A percentile compares a stretch with the other conserved stretches of the same genome.
These are phyloP conservation scores for Enteromius radiatus DNA, from an alignment of 2,797 vertebrate genomes.

Conservation along the genomic window DNA sequence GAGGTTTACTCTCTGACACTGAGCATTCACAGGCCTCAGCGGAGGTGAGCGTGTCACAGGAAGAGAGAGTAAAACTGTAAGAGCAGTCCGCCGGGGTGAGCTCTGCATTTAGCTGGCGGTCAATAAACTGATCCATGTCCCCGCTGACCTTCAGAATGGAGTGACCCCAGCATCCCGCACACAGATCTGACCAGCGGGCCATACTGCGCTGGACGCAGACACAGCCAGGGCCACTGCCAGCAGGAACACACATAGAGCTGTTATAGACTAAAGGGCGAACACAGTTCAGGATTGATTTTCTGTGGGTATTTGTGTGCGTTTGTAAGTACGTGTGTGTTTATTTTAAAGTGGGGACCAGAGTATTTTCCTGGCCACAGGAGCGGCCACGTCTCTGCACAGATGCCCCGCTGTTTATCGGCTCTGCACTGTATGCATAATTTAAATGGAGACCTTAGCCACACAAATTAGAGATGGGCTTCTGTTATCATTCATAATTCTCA, in stretches of 20 bases:
- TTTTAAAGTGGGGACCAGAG: conserved; percentile 8
- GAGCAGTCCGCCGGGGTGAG: conserved; percentile 36
- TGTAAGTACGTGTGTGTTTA: conserved; percentile 42
- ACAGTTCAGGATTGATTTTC: conserved; percentile 63
- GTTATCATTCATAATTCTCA: conserved; percentile 61
- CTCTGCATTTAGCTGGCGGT: conserved; percentile 53
- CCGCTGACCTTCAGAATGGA: conserved; percentile 51
- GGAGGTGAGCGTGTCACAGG: conserved; percentile 68
- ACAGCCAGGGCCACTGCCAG: conserved; percentile 24
- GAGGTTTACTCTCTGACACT: conserved; percentile 80
- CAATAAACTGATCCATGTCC: conserved; percentile 57
- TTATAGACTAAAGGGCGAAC: conserved; percentile 57
- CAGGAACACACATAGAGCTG: conserved; percentile 51
- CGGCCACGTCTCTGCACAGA: conserved; percentile 46
- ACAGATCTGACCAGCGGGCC: conserved; percentile 41
- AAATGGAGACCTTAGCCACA: conserved; percentile 55
- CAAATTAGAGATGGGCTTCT: conserved; percentile 52
- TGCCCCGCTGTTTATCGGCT: conserved; percentile 57
- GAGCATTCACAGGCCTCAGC: conserved; percentile 73
- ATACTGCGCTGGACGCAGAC: not conserved
- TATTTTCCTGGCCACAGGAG: conserved; percentile 49
- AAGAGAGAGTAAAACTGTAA: conserved; percentile 35
- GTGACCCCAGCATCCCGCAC: conserved; percentile 48
- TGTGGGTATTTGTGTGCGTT: conserved; percentile 58
- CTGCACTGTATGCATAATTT: conserved; percentile 60